Percentiles rank a stretch among this genome's conserved stretches.
Conservation (phyloP, 2,888 invertebrate species). For the Spilarctia lutea region DNA sequence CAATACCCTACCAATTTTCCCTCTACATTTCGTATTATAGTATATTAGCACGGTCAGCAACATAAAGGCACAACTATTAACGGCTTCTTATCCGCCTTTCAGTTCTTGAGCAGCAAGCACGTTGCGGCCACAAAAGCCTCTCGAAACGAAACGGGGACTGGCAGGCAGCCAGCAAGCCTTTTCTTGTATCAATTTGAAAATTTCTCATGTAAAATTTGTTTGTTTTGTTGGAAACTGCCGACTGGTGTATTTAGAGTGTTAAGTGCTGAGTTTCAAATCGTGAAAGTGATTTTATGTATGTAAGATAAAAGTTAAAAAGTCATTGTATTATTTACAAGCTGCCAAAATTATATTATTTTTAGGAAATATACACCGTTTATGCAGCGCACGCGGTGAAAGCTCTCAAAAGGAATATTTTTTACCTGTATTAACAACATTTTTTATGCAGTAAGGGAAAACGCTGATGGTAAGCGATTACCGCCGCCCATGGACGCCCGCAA, state of each 20-base stretch:
- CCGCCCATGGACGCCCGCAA: too few species aligned
- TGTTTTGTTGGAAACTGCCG: slow-evolving; percentile 47
- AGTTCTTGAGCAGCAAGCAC: slow-evolving; percentile 56
- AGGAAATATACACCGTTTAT: too few species aligned
- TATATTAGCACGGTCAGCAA: slow-evolving; percentile 45
- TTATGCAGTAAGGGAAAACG: too few species aligned
- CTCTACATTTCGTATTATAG: slow-evolving; percentile 23
- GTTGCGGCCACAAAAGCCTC: slow-evolving; percentile 65
- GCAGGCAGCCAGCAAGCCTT: slow-evolving; percentile 61
- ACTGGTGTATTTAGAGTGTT: slow-evolving; percentile 32
- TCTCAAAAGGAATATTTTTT: too few species aligned
- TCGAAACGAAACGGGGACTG: slow-evolving; percentile 62
- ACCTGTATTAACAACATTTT: too few species aligned
- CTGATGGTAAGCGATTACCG: too few species aligned
- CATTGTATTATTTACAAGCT: neutral
- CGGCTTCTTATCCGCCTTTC: slow-evolving; percentile 61
- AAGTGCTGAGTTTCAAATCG: slow-evolving; percentile 20
- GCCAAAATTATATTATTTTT: too few species aligned
- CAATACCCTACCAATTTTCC: slow-evolving; percentile 10
- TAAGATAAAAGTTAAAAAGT: neutral
- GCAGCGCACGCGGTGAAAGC: too few species aligned
- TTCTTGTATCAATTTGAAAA: slow-evolving; percentile 67
- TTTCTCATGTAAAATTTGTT: slow-evolving; percentile 48
- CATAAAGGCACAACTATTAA: slow-evolving; percentile 52
- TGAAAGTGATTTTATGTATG: slow-evolving; percentile 14